These are phyloP conservation scores for Chunga burmeisteri DNA, from an alignment of 2,113 vertebrate species.

Conservation along the genomic window DNA sequence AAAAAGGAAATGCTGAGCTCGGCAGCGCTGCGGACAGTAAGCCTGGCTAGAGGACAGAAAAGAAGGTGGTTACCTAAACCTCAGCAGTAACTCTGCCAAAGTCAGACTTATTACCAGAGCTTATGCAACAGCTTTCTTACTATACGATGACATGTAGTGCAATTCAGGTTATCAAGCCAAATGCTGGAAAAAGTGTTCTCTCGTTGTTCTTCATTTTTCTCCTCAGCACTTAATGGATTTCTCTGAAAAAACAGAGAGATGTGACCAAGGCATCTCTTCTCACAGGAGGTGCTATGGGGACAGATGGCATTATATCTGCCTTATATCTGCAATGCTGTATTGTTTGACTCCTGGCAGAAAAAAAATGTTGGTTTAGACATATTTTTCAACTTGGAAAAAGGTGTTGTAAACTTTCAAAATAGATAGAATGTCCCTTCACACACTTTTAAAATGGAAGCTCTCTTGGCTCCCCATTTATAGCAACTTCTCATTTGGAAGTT, in stretches of 20 bases:
- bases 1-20: not conserved
- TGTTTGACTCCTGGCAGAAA: not conserved
- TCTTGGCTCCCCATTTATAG: not conserved
- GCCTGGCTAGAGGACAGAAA: not conserved
- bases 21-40: not conserved
- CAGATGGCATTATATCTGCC: not conserved
- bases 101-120: not conserved
- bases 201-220: not conserved
- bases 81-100: not conserved
- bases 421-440: not conserved
- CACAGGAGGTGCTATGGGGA: not conserved
- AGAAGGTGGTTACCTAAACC: not conserved
- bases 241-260: not conserved
- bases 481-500: not conserved
- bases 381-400: not conserved
- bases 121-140: not conserved
- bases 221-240: not conserved
- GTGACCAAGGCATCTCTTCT: not conserved
- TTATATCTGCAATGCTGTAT: not conserved
- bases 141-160: not conserved
- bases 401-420: not conserved
- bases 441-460: not conserved
- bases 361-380: not conserved
- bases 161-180: not conserved
- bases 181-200: not conserved